Percentiles rank a stretch among this genome's conserved stretches.
Conservation (phyloP, 2,113 vertebrate genomes). For the Anthoscopus minutus region DNA sequence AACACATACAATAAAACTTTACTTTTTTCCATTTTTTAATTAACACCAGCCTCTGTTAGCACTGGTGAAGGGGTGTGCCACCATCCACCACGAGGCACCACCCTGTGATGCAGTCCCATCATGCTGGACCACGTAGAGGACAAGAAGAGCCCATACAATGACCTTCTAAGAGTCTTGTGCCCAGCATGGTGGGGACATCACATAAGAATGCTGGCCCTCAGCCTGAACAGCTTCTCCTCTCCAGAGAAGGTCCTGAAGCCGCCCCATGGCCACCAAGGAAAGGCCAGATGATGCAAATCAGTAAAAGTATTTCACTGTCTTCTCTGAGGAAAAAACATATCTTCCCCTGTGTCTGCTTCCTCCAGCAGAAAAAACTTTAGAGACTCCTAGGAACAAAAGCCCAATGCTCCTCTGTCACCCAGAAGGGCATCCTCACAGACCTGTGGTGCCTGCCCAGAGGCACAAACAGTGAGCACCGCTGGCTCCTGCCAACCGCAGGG, state of each 20-base stretch:
- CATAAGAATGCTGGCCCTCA: not conserved
- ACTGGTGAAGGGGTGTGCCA: not conserved
- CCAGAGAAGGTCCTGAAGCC: not conserved
- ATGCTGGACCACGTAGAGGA: not conserved
- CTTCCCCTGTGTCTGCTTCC: not conserved
- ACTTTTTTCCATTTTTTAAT: not conserved
- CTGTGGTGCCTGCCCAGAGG: not conserved
- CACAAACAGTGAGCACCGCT: fast-evolving
- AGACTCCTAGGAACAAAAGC: not conserved
- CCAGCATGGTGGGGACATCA: not conserved
- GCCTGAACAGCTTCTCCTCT: not conserved
- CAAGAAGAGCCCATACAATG: not conserved
- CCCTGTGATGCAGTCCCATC: not conserved
- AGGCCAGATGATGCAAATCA: not conserved
- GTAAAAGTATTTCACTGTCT: not conserved
- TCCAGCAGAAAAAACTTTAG: not conserved
- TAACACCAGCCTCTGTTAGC: not conserved
- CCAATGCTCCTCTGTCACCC: not conserved
- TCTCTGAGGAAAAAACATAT: not conserved
- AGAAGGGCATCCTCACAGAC: not conserved
- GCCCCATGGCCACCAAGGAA: not conserved
- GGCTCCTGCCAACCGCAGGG: not conserved
- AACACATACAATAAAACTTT: not conserved
- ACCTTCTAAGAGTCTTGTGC: not conserved
- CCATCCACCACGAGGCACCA: fast-evolving